Percentiles rank a stretch among this genome's conserved stretches.
Evolutionary conservation across 53 echinoderm and acorn worm genomes (phyloP).

Genomic region (Holothuria leucospilota): DNA sequence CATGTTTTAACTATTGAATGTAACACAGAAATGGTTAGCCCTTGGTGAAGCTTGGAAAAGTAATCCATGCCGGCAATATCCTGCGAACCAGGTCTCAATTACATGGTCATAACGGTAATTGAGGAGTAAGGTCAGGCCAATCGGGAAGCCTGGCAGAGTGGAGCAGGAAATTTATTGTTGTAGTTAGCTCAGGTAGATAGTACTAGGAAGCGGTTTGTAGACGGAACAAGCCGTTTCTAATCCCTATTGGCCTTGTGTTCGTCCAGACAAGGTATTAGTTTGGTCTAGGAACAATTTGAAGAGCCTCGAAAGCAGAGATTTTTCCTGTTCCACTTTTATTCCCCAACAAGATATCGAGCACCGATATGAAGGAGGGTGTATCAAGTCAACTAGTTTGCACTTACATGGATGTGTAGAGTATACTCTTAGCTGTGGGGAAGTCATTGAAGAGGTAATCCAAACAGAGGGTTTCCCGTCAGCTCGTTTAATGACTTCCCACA

Average conservation of each 20-base stretch:
- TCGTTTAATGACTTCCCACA: conserved; percentile 29
- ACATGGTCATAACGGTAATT: conserved; percentile 43
- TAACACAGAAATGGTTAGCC: conserved; percentile 30
- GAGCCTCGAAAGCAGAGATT: conserved; percentile 23
- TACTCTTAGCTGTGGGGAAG: conserved; percentile 3
- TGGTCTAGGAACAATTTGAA: conserved; percentile 35
- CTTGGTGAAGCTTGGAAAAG: conserved; percentile 20
- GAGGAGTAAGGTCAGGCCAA: conserved; percentile 25
- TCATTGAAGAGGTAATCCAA: conserved; percentile 31
- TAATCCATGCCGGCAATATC: conserved; percentile 25
- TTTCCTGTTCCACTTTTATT: conserved; percentile 36
- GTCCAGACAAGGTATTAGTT: conserved; percentile 39
- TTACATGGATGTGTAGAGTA: conserved; percentile 23
- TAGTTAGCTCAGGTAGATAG: conserved; percentile 48
- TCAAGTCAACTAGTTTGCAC: conserved; percentile 40
- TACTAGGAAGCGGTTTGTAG: conserved; percentile 35
- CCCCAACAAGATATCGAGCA: background rate
- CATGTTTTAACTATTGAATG: conserved; percentile 48
- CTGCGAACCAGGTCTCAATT: conserved; percentile 33
- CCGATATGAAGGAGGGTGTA: background rate
- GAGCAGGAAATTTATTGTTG: conserved; percentile 39
- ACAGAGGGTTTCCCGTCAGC: conserved; percentile 8
- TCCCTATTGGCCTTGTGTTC: conserved; percentile 34
- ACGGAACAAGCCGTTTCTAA: conserved; percentile 36
- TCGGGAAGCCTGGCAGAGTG: conserved; percentile 19